Evolutionary conservation across 1,140 invertebrate species (phyloP).

Genomic region (Vanessa atalanta): DNA sequence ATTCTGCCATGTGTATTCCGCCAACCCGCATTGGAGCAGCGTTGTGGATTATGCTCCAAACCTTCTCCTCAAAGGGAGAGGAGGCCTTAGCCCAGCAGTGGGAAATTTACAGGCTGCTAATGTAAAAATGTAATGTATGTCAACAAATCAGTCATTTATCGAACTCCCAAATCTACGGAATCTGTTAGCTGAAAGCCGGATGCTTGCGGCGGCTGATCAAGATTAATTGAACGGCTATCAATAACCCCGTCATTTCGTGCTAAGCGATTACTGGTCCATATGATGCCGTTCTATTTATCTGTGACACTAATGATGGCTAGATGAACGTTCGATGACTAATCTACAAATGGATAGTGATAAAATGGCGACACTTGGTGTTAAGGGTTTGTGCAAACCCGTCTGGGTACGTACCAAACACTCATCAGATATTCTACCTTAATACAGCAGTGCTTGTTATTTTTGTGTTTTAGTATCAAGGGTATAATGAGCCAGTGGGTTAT

Average conservation of each 20-base stretch:
- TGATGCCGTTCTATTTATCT: slow-evolving; percentile 36
- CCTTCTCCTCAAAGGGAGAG: too few species aligned
- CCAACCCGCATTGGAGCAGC: too few species aligned
- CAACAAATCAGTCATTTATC: slow-evolving; percentile 2
- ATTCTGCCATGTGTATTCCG: too few species aligned
- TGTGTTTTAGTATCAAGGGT: too few species aligned
- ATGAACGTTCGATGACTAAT: background rate
- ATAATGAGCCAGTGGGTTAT: too few species aligned
- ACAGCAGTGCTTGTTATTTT: too few species aligned
- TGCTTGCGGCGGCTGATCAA: slow-evolving; percentile 30
- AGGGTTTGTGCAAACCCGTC: too few species aligned
- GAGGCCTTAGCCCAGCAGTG: too few species aligned
- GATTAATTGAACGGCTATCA: slow-evolving; percentile 43
- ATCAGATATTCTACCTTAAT: too few species aligned
- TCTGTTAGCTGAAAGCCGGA: slow-evolving; percentile 21
- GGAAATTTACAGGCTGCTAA: too few species aligned
- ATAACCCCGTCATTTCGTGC: slow-evolving; percentile 37
- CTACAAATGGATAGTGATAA: background rate
- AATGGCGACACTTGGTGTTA: background rate
- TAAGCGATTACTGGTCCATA: slow-evolving; percentile 32
- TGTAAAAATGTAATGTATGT: background rate
- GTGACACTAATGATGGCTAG: slow-evolving; percentile 27
- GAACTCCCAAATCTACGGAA: background rate
- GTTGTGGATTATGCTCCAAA: too few species aligned
- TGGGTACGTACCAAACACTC: too few species aligned